Conservation (phyloP, 2,113 vertebrate species). For the Neomonachus schauinslandi region DNA sequence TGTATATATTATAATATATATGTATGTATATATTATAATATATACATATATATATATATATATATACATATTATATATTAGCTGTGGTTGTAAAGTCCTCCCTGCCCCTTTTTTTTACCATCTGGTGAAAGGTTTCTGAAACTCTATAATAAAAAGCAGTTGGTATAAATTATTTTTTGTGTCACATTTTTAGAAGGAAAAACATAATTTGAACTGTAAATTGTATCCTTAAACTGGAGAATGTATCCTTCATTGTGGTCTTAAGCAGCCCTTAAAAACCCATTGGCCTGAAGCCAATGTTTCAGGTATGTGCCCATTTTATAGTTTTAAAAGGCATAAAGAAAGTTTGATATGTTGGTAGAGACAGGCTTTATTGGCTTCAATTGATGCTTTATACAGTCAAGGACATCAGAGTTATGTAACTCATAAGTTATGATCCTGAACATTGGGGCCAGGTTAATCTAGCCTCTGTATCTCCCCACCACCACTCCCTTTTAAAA, state of each 20-base stretch:
- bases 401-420: conserved; percentile 26
- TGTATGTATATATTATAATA: too few relatives aligned
- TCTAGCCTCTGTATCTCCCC: conserved; percentile 20
- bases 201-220: conserved; percentile 57
- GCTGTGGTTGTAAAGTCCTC: conserved; percentile 85
- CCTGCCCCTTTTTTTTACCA: conserved; percentile 79
- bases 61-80: conserved; percentile 46
- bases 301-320: conserved; percentile 40
- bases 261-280: conserved; percentile 57
- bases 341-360: background rate
- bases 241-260: conserved; percentile 39
- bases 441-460: background rate
- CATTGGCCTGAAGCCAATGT: conserved; percentile 42
- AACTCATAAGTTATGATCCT: background rate
- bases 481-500: background rate
- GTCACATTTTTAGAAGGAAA: conserved; percentile 82
- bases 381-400: conserved; percentile 44
- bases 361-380: conserved; percentile 59
- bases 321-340: background rate
- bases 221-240: conserved; percentile 43
- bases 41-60: too few relatives aligned
- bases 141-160: conserved; percentile 88
- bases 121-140: conserved; percentile 89
- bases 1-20: too few relatives aligned
- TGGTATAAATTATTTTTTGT: conserved; percentile 88